A percentile compares a stretch with the other conserved stretches of the same genome.
These are phyloP conservation scores for Camelus dromedarius DNA, from an alignment of 2,113 vertebrate species.

Conservation along the genomic window DNA sequence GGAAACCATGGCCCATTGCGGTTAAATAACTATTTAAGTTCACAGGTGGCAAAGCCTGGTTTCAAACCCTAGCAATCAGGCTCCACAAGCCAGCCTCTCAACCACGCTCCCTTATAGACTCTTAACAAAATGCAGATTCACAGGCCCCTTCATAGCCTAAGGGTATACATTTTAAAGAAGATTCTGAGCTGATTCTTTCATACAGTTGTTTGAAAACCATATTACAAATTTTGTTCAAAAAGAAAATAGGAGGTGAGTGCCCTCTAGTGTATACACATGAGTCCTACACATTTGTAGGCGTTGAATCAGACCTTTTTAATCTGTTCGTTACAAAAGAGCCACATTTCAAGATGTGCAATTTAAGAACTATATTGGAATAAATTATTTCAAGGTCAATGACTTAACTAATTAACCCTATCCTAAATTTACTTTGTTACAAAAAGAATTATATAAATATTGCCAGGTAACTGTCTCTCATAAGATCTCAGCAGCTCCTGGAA, in stretches of 20 bases:
- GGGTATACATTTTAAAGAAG: not conserved
- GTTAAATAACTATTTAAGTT: not conserved
- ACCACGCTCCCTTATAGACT: not conserved
- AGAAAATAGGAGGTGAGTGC: not conserved
- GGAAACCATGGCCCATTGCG: not conserved
- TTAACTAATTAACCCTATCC: not conserved
- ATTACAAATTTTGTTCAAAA: not conserved
- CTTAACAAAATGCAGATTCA: not conserved
- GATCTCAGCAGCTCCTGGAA: not conserved
- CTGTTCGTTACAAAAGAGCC: not conserved
- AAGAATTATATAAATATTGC: not conserved
- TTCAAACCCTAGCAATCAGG: not conserved
- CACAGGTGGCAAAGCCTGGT: not conserved
- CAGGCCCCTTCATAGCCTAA: rapidly evolving
- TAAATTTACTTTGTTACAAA: not conserved
- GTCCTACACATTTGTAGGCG: not conserved
- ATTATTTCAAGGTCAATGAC: not conserved
- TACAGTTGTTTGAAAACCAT: not conserved
- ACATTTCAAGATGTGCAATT: not conserved
- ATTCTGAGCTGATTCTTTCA: not conserved
- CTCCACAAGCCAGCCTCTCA: not conserved
- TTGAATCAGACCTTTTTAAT: not conserved
- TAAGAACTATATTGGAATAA: not conserved
- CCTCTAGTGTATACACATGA: not conserved
- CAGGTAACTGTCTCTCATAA: not conserved